Conservation (phyloP, 35 echinoderm and acorn worm genomes). For the Chiridota heheva region DNA sequence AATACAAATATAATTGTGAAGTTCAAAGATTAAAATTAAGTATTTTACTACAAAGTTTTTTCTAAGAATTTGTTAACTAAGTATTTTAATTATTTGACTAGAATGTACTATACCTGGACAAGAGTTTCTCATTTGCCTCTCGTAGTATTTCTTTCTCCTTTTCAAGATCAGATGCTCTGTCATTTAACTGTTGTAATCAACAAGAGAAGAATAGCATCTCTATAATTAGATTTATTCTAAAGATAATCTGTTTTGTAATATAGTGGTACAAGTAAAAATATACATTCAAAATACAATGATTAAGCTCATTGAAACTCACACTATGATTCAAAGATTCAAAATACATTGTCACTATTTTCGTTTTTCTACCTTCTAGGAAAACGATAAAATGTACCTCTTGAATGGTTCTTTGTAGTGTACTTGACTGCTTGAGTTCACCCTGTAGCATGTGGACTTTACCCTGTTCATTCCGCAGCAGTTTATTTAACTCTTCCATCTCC, state of each 20-base stretch:
- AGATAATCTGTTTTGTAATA: neutral
- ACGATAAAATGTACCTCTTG: conserved; percentile 63
- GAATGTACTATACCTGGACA: conserved; percentile 96
- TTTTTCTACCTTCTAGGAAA: neutral
- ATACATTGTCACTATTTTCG: neutral
- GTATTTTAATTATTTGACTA: too few species aligned
- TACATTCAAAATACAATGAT: too few species aligned
- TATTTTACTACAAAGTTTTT: too few species aligned
- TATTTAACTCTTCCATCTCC: conserved; percentile 89
- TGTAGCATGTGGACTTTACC: conserved; percentile 60
- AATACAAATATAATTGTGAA: too few species aligned
- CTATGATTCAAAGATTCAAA: neutral
- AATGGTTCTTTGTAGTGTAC: conserved; percentile 57
- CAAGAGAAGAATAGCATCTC: neutral
- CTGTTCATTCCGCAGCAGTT: conserved; percentile 74
- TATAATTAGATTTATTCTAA: neutral
- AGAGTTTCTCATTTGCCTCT: conserved; percentile 96
- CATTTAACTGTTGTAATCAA: conserved; percentile 74
- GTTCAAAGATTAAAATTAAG: too few species aligned
- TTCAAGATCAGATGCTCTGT: conserved; percentile 80
- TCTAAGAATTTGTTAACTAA: too few species aligned
- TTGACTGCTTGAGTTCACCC: conserved; percentile 69
- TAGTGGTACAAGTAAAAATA: neutral
- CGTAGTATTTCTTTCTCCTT: conserved; percentile 88
- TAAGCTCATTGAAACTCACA: too few species aligned